These are phyloP conservation scores for Glaucomys volans DNA, from an alignment of 2,113 vertebrate species.

Conservation along the genomic window DNA sequence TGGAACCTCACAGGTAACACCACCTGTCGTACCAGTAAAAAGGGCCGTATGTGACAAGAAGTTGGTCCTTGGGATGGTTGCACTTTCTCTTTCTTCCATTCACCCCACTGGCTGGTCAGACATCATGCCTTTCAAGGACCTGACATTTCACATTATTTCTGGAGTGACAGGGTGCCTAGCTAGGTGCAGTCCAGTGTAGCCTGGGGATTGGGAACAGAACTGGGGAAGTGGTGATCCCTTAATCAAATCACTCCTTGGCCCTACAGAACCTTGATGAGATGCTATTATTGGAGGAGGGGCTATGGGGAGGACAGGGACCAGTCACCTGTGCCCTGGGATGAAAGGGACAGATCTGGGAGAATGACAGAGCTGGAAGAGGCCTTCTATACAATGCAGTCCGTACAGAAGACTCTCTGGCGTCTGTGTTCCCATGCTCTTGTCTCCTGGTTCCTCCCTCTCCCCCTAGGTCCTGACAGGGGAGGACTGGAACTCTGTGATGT, in stretches of 20 bases:
- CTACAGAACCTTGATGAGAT: not conserved
- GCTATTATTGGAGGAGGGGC: too few relatives aligned
- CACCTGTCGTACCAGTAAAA: too few relatives aligned
- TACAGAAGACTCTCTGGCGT: accelerated
- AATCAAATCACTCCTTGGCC: not conserved
- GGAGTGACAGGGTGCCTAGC: not conserved
- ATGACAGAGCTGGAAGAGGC: accelerated
- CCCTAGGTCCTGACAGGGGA: slow-evolving; percentile 95
- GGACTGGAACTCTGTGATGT: slow-evolving; percentile 97
- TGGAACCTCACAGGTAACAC: accelerated
- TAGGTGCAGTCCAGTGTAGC: not conserved
- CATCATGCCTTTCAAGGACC: not conserved
- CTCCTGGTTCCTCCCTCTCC: not conserved
- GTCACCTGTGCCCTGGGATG: accelerated
- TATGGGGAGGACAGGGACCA: too few relatives aligned
- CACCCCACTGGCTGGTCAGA: not conserved
- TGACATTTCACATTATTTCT: not conserved
- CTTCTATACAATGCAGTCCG: accelerated
- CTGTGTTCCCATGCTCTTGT: too few relatives aligned
- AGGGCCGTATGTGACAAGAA: accelerated
- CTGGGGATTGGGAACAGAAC: not conserved
- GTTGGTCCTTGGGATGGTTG: not conserved
- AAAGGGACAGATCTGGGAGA: not conserved
- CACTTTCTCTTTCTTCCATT: not conserved
- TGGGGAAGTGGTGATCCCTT: not conserved